A percentile compares a stretch with the other conserved stretches of the same genome.
Conservation (phyloP, 2,797 vertebrate genomes). For the Clarias pachynema region DNA sequence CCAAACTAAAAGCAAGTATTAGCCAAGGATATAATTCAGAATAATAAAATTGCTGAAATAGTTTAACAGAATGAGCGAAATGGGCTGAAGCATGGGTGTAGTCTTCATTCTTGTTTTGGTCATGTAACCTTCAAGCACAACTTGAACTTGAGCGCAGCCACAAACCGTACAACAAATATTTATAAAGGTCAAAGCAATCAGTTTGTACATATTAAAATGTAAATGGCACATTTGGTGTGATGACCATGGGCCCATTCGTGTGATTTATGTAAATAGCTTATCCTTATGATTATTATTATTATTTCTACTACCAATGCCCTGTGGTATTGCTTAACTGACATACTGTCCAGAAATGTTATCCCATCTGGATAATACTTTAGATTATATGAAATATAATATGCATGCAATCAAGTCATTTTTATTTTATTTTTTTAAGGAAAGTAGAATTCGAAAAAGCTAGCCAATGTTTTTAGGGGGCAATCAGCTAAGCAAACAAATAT, state of each 20-base stretch:
- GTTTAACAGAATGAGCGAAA: not conserved
- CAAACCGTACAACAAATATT: not conserved
- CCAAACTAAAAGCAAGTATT: not conserved
- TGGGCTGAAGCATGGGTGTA: not conserved
- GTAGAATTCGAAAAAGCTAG: conserved; percentile 34
- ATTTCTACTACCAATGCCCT: not conserved
- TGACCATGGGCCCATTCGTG: not conserved
- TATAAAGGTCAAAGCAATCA: not conserved
- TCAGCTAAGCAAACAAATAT: conserved; percentile 64
- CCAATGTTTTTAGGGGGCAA: conserved; percentile 55
- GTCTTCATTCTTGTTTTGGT: not conserved
- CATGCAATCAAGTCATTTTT: not conserved
- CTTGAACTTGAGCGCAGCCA: not conserved
- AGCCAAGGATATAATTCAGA: not conserved
- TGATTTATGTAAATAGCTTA: conserved; percentile 3
- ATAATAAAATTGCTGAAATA: not conserved
- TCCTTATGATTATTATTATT: not conserved
- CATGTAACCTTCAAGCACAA: not conserved
- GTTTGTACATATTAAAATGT: conserved; percentile 7
- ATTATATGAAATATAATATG: not conserved
- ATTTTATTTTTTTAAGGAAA: not conserved
- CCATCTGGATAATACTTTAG: not conserved
- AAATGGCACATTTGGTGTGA: conserved; percentile 3
- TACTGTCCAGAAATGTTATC: not conserved
- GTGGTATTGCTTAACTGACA: not conserved